phyloP scores from a whole-genome alignment of 2,888 invertebrate species.

The Amphipoea oculea region DNA sequence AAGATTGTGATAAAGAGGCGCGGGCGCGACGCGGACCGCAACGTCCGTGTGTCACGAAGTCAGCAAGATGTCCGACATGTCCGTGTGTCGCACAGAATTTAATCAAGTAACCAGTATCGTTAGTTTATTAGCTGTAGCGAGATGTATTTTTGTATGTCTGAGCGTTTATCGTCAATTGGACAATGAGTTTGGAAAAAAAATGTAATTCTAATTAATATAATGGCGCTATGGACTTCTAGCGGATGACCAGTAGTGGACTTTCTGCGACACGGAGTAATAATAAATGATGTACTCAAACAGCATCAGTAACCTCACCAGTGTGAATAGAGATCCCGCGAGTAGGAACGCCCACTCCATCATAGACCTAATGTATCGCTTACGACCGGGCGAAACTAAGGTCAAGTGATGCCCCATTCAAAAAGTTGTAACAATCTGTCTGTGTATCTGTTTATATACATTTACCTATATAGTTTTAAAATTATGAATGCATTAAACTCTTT shows the following conservation, averaged over 20 bases:
- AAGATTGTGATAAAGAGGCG: slow-evolving; percentile 83
- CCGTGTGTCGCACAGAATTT: slow-evolving; percentile 70
- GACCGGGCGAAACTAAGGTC: neutral
- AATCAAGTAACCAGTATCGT: slow-evolving; percentile 67
- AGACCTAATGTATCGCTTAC: neutral
- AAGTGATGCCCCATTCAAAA: neutral
- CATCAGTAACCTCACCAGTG: neutral
- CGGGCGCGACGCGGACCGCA: slow-evolving; percentile 75
- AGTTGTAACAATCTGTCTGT: neutral
- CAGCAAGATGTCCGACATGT: slow-evolving; percentile 40
- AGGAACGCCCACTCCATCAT: neutral
- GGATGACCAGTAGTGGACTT: neutral
- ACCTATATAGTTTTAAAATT: neutral
- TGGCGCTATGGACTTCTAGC: slow-evolving; percentile 10
- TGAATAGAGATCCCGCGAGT: too few species aligned
- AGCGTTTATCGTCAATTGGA: slow-evolving; percentile 82
- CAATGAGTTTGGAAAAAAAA: slow-evolving; percentile 66
- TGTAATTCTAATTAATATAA: slow-evolving; percentile 58
- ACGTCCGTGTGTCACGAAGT: slow-evolving; percentile 42
- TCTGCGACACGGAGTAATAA: too few species aligned
- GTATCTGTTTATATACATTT: neutral
- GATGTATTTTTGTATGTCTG: slow-evolving; percentile 88
- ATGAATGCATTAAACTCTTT: neutral
- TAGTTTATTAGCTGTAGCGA: slow-evolving; percentile 86
- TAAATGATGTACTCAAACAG: neutral